Conservation (phyloP, 2,797 vertebrate genomes). For the Parotocinclus haroldoi region DNA sequence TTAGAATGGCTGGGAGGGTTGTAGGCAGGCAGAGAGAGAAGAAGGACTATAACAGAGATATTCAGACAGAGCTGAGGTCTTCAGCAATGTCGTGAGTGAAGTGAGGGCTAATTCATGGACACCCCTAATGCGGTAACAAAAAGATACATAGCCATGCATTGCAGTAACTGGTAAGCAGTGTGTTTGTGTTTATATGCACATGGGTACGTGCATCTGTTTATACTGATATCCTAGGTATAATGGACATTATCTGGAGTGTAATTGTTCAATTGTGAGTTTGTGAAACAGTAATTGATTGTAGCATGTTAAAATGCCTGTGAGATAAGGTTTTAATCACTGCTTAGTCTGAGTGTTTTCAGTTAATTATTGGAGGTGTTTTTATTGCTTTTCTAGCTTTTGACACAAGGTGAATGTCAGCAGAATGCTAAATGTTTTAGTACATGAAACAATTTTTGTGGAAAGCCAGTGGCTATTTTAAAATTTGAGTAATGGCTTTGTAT, state of each 20-base stretch:
- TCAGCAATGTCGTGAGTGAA: slow-evolving; percentile 7
- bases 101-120: slow-evolving; percentile 23
- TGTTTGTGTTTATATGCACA: neutral
- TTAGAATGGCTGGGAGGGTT: slow-evolving; percentile 67
- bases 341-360: neutral
- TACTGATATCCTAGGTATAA: too few relatives aligned
- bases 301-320: too few relatives aligned
- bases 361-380: slow-evolving; percentile 9
- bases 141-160: slow-evolving; percentile 13
- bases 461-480: neutral
- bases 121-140: slow-evolving; percentile 17
- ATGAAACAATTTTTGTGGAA: neutral
- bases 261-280: too few relatives aligned
- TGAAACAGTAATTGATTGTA: too few relatives aligned
- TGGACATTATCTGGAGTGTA: too few relatives aligned
- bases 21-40: slow-evolving; percentile 14
- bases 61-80: slow-evolving; percentile 9
- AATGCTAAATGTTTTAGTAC: slow-evolving; percentile 41
- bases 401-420: slow-evolving; percentile 42
- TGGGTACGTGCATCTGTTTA: neutral
- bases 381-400: slow-evolving; percentile 2
- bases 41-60: slow-evolving; percentile 11
- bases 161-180: slow-evolving; percentile 50
- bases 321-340: neutral
- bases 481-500: neutral